phyloP scores from a whole-genome alignment of 1,140 invertebrate species.

The Contarinia nasturtii region DNA sequence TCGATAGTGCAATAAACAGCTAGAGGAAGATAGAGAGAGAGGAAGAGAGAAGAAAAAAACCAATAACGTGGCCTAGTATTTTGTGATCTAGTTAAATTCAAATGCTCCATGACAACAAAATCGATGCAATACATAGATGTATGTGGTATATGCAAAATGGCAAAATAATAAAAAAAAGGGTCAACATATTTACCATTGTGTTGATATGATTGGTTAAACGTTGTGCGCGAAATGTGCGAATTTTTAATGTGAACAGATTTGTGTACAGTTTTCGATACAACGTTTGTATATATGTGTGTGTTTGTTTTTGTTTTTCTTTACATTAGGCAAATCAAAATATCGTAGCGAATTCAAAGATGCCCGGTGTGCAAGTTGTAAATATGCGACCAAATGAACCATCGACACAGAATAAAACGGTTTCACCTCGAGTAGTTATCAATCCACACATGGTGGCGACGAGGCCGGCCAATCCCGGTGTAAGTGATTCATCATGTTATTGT shows the following conservation, averaged over 20 bases:
- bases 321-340: constrained; percentile 17
- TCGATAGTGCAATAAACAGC: background rate
- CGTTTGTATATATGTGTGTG: too few species aligned
- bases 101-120: too few species aligned
- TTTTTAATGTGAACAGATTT: too few species aligned
- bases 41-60: background rate
- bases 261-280: too few species aligned
- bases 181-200: background rate
- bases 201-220: too few species aligned
- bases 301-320: background rate
- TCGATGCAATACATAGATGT: background rate
- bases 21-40: background rate
- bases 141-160: background rate
- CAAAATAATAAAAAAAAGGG: background rate
- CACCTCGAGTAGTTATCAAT: constrained; percentile 57
- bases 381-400: constrained; percentile 48
- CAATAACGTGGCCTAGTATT: too few species aligned
- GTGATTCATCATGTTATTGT: too few species aligned
- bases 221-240: too few species aligned
- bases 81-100: too few species aligned
- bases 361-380: constrained; percentile 72
- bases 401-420: constrained; percentile 45
- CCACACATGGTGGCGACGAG: constrained; percentile 62
- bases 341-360: constrained; percentile 32
- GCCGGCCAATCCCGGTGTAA: constrained; percentile 59